Evolutionary conservation across 2,888 invertebrate genomes (phyloP).

Genomic region (Andrena fulva): DNA sequence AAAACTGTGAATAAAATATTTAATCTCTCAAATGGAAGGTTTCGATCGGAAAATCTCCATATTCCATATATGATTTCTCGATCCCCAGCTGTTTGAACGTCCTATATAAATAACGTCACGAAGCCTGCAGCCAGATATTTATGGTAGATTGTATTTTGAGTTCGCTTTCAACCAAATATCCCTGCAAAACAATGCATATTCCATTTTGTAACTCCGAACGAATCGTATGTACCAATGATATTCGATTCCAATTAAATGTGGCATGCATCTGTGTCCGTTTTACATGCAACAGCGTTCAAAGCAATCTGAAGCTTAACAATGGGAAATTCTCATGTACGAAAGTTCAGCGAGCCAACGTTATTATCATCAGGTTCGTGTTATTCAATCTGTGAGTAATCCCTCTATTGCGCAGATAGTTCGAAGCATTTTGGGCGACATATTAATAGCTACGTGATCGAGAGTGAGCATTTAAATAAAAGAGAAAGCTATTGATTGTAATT

Average conservation of each 20-base stretch:
- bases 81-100: background rate
- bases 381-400: too few species aligned
- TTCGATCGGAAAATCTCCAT: background rate
- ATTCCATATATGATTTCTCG: background rate
- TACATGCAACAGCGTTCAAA: background rate
- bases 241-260: background rate
- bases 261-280: background rate
- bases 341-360: background rate
- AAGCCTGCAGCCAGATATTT: background rate
- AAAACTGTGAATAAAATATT: background rate
- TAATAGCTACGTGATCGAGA: too few species aligned
- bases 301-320: background rate
- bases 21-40: background rate
- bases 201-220: background rate
- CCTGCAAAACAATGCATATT: background rate
- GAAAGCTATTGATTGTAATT: too few species aligned
- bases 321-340: background rate
- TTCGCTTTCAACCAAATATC: slow-evolving; percentile 1
- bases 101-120: background rate
- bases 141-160: background rate
- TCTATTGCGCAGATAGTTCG: too few species aligned
- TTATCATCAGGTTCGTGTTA: too few species aligned
- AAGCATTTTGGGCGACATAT: too few species aligned
- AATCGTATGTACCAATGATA: background rate
- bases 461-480: too few species aligned